Conservation (phyloP, 2,888 invertebrate species). For the Meta bourneti region DNA sequence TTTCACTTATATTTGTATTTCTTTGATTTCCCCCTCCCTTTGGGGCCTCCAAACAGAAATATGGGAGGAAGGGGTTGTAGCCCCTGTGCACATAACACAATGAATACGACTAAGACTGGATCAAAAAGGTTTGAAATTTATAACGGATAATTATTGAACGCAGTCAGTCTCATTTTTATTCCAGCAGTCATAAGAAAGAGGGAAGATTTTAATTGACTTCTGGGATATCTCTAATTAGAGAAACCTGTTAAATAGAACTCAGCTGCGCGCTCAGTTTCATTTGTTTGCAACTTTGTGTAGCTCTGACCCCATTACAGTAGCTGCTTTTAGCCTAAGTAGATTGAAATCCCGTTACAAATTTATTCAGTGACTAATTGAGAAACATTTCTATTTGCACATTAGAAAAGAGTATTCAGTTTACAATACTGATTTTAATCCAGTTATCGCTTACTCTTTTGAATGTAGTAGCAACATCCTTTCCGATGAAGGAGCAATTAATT, state of each 20-base stretch:
- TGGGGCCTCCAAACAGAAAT: no score
- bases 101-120: no score
- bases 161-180: neutral
- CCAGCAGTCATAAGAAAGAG: neutral
- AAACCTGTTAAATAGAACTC: neutral
- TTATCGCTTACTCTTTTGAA: constrained; percentile 15
- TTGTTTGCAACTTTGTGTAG: neutral
- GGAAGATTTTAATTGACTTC: neutral
- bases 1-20: no score
- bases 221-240: constrained; percentile 1
- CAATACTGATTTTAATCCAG: constrained; percentile 47
- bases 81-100: no score
- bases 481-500: constrained; percentile 41
- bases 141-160: neutral
- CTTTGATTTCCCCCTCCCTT: no score
- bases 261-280: constrained; percentile 3
- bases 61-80: no score
- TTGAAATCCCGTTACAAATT: neutral
- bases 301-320: neutral
- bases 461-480: constrained; percentile 28
- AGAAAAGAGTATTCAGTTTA: neutral
- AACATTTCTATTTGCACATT: constrained; percentile 17
- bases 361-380: constrained; percentile 33
- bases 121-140: neutral
- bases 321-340: neutral